These are phyloP conservation scores for Agrotis clavis DNA, from an alignment of 2,888 invertebrate species.

Conservation along the genomic window DNA sequence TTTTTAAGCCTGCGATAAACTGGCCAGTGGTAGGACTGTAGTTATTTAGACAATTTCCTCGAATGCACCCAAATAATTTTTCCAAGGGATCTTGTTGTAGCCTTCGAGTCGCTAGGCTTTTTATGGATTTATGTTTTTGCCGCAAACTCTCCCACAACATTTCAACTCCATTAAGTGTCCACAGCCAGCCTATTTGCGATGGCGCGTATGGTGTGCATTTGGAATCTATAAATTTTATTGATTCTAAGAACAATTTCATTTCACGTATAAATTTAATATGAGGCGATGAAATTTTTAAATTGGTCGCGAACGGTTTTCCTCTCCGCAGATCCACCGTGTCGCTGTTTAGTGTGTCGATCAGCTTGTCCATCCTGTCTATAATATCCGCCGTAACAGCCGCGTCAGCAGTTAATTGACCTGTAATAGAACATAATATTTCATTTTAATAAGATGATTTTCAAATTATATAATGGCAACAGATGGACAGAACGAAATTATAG, in stretches of 20 bases:
- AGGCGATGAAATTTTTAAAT: background rate
- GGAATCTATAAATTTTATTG: background rate
- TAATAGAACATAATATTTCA: too few species aligned
- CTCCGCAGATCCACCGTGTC: constrained; percentile 6
- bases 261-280: background rate
- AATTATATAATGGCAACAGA: too few species aligned
- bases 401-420: too few species aligned
- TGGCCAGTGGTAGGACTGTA: constrained; percentile 2
- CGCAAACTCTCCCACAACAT: constrained; percentile 11
- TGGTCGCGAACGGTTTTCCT: constrained; percentile 12
- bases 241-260: background rate
- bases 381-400: too few species aligned
- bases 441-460: too few species aligned
- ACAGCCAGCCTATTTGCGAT: constrained; percentile 10
- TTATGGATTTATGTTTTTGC: background rate
- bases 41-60: constrained; percentile 5
- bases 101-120: constrained; percentile 10
- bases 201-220: constrained; percentile 7
- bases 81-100: background rate
- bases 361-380: constrained; percentile 5
- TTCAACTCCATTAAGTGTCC: constrained; percentile 10
- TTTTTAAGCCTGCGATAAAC: constrained; percentile 3
- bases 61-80: constrained; percentile 3
- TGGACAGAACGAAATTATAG: too few species aligned
- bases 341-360: background rate